These are phyloP conservation scores for Calliscelio sp. DNA, from an alignment of 2,888 invertebrate species.

Conservation along the genomic window DNA sequence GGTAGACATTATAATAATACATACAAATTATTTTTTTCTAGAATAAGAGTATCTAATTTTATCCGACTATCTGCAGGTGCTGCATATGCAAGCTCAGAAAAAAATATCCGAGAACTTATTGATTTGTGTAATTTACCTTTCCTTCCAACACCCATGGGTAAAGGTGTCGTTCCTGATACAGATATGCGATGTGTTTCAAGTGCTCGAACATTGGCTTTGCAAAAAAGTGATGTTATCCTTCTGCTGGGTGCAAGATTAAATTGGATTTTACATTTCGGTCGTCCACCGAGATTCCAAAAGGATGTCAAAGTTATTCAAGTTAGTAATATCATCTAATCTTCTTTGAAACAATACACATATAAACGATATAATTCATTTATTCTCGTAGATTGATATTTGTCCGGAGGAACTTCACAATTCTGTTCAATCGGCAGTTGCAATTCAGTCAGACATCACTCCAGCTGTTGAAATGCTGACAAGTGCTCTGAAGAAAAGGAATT, in stretches of 20 bases:
- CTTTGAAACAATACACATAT: not conserved
- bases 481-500: slow-evolving; percentile 88
- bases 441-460: slow-evolving; percentile 94
- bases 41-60: not conserved
- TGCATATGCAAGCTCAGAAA: slow-evolving; percentile 93
- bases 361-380: no score
- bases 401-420: slow-evolving; percentile 98
- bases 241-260: slow-evolving; percentile 96
- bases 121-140: slow-evolving; percentile 93
- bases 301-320: slow-evolving; percentile 96
- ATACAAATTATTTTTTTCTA: not conserved
- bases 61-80: slow-evolving; percentile 90
- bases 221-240: slow-evolving; percentile 95
- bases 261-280: slow-evolving; percentile 99
- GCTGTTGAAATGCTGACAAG: slow-evolving; percentile 89
- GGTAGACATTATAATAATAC: no score
- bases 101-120: slow-evolving; percentile 90
- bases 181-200: slow-evolving; percentile 92
- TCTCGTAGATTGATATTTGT: slow-evolving; percentile 91
- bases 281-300: slow-evolving; percentile 92
- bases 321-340: no score
- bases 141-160: slow-evolving; percentile 98
- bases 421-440: slow-evolving; percentile 91
- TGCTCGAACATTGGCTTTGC: slow-evolving; percentile 94
- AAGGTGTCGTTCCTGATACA: slow-evolving; percentile 92